phyloP scores from a whole-genome alignment of 2,797 vertebrate species.

The Choloepus didactylus region DNA sequence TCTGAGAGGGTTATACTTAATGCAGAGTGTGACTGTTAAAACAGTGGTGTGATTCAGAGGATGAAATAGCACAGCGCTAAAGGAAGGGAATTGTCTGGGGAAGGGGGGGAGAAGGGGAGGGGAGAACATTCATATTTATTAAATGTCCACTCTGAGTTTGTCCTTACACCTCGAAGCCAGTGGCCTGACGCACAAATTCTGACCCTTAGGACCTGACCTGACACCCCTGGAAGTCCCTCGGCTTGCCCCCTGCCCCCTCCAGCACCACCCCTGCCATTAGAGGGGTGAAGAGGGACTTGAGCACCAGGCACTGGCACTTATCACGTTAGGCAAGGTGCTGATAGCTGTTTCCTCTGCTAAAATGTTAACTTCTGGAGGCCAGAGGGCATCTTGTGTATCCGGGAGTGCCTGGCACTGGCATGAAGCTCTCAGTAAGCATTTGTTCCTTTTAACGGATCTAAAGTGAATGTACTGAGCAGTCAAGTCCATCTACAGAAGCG shows the following conservation, averaged over 20 bases:
- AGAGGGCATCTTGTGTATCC: background rate
- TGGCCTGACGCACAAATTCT: background rate
- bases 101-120: background rate
- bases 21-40: slow-evolving; percentile 25
- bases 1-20: slow-evolving; percentile 50
- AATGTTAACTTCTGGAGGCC: background rate
- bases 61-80: slow-evolving; percentile 35
- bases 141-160: background rate
- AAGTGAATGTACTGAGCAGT: background rate
- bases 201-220: background rate
- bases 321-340: background rate
- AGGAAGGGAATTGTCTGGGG: slow-evolving; percentile 47
- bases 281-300: background rate
- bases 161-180: background rate
- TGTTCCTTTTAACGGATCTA: background rate
- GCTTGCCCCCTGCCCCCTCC: background rate
- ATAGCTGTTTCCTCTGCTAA: background rate
- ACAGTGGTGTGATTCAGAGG: slow-evolving; percentile 55
- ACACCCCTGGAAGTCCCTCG: background rate
- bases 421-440: background rate
- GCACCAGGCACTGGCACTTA: background rate
- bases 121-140: slow-evolving; percentile 58
- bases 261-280: background rate
- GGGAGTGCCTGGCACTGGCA: background rate
- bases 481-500: background rate